These are phyloP conservation scores for Benthosema pterotum DNA, from an alignment of 2,797 vertebrate genomes.

Conservation along the genomic window DNA sequence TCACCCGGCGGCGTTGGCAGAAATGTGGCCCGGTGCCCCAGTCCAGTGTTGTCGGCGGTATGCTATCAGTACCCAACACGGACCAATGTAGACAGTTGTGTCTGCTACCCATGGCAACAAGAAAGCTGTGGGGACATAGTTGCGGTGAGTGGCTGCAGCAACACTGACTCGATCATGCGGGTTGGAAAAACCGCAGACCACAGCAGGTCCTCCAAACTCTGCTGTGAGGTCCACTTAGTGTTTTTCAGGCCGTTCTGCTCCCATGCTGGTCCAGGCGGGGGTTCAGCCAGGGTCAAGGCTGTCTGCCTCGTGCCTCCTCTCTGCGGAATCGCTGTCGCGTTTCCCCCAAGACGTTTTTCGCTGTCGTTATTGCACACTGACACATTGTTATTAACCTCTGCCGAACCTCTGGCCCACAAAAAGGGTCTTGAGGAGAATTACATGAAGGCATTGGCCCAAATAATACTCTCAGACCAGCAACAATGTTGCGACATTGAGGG, in stretches of 20 bases:
- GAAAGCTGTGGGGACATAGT: slow-evolving; percentile 40
- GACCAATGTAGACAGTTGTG: slow-evolving; percentile 59
- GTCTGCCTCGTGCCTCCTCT: neutral
- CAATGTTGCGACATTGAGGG: too few species aligned
- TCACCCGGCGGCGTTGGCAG: too few species aligned
- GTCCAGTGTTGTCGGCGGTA: slow-evolving; percentile 34
- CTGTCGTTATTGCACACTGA: too few species aligned
- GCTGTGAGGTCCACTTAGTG: slow-evolving; percentile 13
- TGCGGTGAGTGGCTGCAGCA: slow-evolving; percentile 40
- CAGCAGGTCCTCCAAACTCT: slow-evolving; percentile 11
- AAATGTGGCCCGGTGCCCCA: slow-evolving; percentile 36
- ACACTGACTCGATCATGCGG: slow-evolving; percentile 33
- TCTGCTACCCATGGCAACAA: slow-evolving; percentile 68
- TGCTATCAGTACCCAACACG: slow-evolving; percentile 42
- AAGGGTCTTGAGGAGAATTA: too few species aligned
- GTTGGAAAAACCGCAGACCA: slow-evolving; percentile 51
- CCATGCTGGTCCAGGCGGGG: slow-evolving; percentile 25
- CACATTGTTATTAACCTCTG: neutral
- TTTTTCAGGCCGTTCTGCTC: too few species aligned
- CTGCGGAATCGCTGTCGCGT: neutral
- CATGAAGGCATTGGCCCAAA: too few species aligned
- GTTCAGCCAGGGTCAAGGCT: neutral
- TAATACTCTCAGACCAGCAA: too few species aligned
- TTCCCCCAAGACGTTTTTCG: neutral
- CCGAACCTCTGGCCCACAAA: too few species aligned